phyloP scores from a whole-genome alignment of 2,113 vertebrate species.

The Paedocypris sp. region DNA sequence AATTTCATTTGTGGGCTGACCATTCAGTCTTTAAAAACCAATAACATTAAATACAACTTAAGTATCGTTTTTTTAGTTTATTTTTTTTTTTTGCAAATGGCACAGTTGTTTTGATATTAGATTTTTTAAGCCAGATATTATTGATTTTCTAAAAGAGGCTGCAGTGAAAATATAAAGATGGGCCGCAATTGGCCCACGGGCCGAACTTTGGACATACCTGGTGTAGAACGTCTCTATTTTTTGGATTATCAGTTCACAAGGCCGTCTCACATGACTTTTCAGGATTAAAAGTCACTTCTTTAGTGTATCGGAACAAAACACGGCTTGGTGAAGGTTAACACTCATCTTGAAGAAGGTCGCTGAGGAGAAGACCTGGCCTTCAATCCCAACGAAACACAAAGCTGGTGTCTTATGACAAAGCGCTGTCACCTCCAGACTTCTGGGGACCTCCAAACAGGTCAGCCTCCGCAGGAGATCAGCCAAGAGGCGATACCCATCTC shows the following conservation, averaged over 20 bases:
- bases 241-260: not conserved
- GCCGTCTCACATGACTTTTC: not conserved
- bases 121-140: no score
- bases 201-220: no score
- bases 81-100: no score
- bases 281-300: conserved; percentile 9
- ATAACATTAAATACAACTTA: no score
- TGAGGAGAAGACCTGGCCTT: not conserved
- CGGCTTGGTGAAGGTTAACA: not conserved
- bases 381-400: conserved; percentile 17
- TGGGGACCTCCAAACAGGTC: conserved; percentile 28
- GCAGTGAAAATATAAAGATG: no score
- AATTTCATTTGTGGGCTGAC: no score
- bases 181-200: no score
- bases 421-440: conserved; percentile 17
- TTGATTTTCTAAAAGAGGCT: no score
- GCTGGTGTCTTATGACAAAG: conserved; percentile 13
- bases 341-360: not conserved
- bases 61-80: no score
- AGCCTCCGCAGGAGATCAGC: conserved; percentile 21
- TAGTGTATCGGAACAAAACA: not conserved
- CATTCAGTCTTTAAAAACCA: no score
- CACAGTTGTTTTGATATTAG: no score
- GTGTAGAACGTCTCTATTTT: no score
- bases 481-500: conserved; percentile 22